Evolutionary conservation across 2,797 vertebrate genomes (phyloP).

Genomic region (Odontamblyopus lacepedii): DNA sequence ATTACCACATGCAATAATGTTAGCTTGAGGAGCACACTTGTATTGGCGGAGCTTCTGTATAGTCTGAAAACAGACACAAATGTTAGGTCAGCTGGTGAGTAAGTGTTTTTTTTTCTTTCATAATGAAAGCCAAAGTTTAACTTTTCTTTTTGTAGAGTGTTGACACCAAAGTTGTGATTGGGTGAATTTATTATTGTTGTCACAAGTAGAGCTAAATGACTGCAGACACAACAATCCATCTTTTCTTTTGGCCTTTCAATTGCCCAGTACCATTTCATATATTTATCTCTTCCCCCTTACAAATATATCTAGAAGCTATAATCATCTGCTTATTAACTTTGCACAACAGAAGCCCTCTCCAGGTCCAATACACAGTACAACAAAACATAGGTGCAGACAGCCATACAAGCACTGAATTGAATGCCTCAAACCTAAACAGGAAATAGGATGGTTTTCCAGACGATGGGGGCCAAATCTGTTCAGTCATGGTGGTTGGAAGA

Average conservation of each 20-base stretch:
- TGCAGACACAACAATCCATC: too few species aligned
- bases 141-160: constrained; percentile 30
- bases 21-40: constrained; percentile 69
- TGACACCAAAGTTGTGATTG: not conserved
- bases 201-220: too few species aligned
- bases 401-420: constrained; percentile 69
- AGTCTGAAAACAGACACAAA: constrained; percentile 48
- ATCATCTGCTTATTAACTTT: not conserved
- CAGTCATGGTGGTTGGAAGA: constrained; percentile 81
- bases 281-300: not conserved
- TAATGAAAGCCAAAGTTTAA: constrained; percentile 6
- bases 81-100: constrained; percentile 38
- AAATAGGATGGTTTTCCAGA: constrained; percentile 76
- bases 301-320: not conserved
- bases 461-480: constrained; percentile 74
- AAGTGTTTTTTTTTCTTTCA: constrained; percentile 20
- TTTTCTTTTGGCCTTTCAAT: too few species aligned
- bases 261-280: not conserved
- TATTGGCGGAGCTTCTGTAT: constrained; percentile 50
- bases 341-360: constrained; percentile 10
- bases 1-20: constrained; percentile 72
- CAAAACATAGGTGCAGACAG: constrained; percentile 51
- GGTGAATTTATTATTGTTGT: too few species aligned
- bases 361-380: not conserved
- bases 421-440: constrained; percentile 75